phyloP scores from a whole-genome alignment of 2,797 vertebrate species.

The Lepilemur ruficaudatus region DNA sequence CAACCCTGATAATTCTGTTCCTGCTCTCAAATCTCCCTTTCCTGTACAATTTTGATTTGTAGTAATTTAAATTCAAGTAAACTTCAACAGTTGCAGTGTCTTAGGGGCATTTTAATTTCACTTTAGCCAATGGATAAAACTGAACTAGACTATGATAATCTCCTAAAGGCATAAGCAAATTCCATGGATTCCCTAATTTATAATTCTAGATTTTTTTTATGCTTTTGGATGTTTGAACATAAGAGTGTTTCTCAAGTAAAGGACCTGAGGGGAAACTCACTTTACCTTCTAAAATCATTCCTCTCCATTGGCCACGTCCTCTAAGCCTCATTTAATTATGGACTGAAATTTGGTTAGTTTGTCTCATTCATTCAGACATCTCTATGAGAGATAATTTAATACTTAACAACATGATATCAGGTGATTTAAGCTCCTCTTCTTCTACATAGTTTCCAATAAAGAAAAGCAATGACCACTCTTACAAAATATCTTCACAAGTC shows the following conservation, averaged over 20 bases:
- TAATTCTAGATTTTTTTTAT: background rate
- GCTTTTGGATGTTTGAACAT: conserved; percentile 1
- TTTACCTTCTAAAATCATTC: conserved; percentile 29
- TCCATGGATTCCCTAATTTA: background rate
- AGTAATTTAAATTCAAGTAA: conserved; percentile 35
- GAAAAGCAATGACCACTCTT: background rate
- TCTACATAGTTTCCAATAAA: conserved; percentile 29
- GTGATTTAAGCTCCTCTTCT: background rate
- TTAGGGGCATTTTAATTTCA: conserved; percentile 45
- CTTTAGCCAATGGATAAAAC: conserved; percentile 23
- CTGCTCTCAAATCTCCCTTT: background rate
- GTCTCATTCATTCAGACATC: conserved; percentile 15
- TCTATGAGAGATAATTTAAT: conserved; percentile 9
- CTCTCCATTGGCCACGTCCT: background rate
- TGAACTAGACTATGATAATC: background rate
- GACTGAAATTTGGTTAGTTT: background rate
- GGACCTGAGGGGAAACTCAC: background rate
- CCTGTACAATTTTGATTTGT: conserved; percentile 4
- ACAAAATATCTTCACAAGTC: conserved; percentile 3
- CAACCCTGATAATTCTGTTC: background rate
- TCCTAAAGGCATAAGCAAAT: conserved; percentile 25
- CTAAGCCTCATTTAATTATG: conserved; percentile 3
- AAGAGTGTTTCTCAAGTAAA: background rate
- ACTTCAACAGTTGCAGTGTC: background rate
- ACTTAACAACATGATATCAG: background rate